Conservation (phyloP, 2,888 invertebrate species). For the Nomada ferruginata region DNA sequence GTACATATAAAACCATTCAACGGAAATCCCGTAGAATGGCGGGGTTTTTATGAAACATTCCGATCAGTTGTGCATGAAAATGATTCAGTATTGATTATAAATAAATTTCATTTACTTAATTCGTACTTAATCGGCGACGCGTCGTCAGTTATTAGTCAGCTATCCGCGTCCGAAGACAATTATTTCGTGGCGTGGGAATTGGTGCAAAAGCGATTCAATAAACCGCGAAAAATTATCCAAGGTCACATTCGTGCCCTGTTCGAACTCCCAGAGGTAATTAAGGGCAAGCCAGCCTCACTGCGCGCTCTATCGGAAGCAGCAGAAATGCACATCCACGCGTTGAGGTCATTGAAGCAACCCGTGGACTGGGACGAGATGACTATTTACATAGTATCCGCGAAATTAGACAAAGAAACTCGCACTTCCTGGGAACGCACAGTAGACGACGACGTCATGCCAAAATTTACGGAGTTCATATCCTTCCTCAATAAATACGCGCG, state of each 20-base stretch:
- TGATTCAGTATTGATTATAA: no score
- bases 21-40: no score
- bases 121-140: no score
- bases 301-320: not conserved
- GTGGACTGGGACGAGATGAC: constrained; percentile 1
- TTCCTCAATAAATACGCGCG: not conserved
- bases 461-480: not conserved
- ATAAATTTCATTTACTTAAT: no score
- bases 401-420: not conserved
- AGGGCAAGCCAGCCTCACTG: not conserved
- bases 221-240: no score
- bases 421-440: not conserved
- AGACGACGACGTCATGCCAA: not conserved
- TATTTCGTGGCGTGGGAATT: no score
- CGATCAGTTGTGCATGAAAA: no score
- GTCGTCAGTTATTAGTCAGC: no score
- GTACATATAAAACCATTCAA: no score
- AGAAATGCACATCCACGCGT: not conserved
- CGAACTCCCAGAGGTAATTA: not conserved
- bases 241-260: not conserved
- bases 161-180: no score
- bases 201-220: no score
- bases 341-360: not conserved
- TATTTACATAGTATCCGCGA: not conserved
- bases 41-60: no score